Percentiles rank a stretch among this genome's conserved stretches.
These are phyloP conservation scores for Cecropterus lyciades DNA, from an alignment of 1,140 invertebrate species.

Conservation along the genomic window DNA sequence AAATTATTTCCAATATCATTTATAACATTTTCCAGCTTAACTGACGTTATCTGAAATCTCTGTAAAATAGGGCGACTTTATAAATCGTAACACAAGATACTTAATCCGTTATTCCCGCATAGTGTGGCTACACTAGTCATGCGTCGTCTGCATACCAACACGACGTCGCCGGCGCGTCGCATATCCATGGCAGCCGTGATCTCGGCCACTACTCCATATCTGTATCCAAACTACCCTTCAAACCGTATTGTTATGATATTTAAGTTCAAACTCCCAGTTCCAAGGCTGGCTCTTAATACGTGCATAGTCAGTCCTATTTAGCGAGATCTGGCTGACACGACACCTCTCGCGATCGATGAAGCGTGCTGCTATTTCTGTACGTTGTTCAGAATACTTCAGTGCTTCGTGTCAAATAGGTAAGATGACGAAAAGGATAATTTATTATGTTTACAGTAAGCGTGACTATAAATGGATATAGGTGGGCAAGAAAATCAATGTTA, in stretches of 20 bases:
- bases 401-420: slow-evolving; percentile 34
- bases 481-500: too few relatives aligned
- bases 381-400: slow-evolving; percentile 29
- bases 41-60: too few relatives aligned
- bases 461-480: slow-evolving; percentile 2
- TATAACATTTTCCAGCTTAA: too few relatives aligned
- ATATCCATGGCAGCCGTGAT: slow-evolving; percentile 47
- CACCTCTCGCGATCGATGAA: slow-evolving; percentile 54
- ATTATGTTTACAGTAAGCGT: slow-evolving; percentile 29
- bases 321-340: slow-evolving; percentile 52
- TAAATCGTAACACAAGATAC: too few relatives aligned
- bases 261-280: slow-evolving; percentile 33
- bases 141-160: slow-evolving; percentile 63
- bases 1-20: too few relatives aligned
- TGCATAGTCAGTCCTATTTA: slow-evolving; percentile 54
- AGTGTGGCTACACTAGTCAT: slow-evolving; percentile 9
- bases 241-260: slow-evolving; percentile 11
- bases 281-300: slow-evolving; percentile 35
- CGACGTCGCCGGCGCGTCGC: slow-evolving; percentile 50
- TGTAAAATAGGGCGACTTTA: too few relatives aligned
- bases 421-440: slow-evolving; percentile 34
- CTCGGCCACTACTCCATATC: slow-evolving; percentile 55
- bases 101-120: neutral
- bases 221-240: slow-evolving; percentile 6
- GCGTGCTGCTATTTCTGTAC: slow-evolving; percentile 51